Conservation (phyloP, 2,113 vertebrate species). For the Pseudolaguvia tuberculata region DNA sequence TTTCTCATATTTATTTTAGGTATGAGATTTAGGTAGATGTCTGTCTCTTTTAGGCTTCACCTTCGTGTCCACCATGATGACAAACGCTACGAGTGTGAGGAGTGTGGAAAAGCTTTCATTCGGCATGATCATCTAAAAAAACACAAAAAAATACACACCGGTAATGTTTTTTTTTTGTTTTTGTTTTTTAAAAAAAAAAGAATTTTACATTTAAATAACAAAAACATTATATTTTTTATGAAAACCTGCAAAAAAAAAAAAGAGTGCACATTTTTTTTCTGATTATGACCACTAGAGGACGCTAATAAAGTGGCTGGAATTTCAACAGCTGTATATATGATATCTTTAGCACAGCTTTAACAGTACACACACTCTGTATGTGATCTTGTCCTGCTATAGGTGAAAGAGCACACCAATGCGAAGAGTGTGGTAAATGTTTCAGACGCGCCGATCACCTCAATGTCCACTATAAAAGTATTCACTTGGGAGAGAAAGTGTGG, state of each 20-base stretch:
- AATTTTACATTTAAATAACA: too few relatives aligned
- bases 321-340: neutral
- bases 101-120: conserved; percentile 96
- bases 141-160: conserved; percentile 97
- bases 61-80: conserved; percentile 94
- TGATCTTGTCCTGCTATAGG: conserved; percentile 61
- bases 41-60: conserved; percentile 74
- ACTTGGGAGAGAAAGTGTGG: conserved; percentile 96
- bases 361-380: neutral
- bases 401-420: conserved; percentile 96
- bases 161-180: conserved; percentile 57
- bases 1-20: neutral
- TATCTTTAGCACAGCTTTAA: neutral
- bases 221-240: neutral
- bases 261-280: neutral
- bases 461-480: conserved; percentile 94
- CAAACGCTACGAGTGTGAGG: conserved; percentile 95
- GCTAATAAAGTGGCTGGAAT: neutral
- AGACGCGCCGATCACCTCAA: conserved; percentile 92
- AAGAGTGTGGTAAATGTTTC: conserved; percentile 97
- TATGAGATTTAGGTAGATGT: neutral
- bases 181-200: too few relatives aligned
- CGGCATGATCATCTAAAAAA: conserved; percentile 96
- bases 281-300: neutral
- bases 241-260: neutral